Percentiles rank a stretch among this genome's conserved stretches.
phyloP scores from a whole-genome alignment of 1,140 invertebrate genomes.

The Mamestra configurata region DNA sequence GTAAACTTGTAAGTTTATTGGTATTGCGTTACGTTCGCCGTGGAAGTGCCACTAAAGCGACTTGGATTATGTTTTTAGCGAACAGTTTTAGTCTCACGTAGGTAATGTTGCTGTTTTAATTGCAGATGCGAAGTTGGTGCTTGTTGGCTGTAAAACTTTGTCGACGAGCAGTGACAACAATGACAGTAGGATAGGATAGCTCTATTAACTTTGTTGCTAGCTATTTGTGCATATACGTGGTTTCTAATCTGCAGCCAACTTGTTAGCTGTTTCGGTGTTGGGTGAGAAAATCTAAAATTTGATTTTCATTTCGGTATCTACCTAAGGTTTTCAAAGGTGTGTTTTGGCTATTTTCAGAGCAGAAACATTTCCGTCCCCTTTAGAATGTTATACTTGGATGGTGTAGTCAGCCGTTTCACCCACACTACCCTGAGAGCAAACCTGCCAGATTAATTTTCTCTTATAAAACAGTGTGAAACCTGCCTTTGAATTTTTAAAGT shows the following conservation, averaged over 20 bases:
- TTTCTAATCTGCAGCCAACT: constrained; percentile 13
- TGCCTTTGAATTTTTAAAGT: constrained; percentile 34
- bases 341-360: not conserved
- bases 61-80: constrained; percentile 35
- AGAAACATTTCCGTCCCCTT: not conserved
- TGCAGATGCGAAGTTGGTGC: constrained; percentile 22
- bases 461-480: constrained; percentile 15
- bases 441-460: constrained; percentile 17
- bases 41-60: constrained; percentile 33
- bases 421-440: not conserved
- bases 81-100: constrained; percentile 31
- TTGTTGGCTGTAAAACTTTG: constrained; percentile 45
- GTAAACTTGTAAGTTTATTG: constrained; percentile 36
- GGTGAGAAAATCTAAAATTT: not conserved
- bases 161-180: constrained; percentile 41
- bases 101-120: constrained; percentile 42
- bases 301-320: not conserved
- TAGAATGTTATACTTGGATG: not conserved
- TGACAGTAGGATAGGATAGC: constrained; percentile 38
- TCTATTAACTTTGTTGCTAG: constrained; percentile 36
- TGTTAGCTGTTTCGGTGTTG: constrained; percentile 20
- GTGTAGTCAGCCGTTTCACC: not conserved
- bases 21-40: constrained; percentile 5
- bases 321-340: not conserved
- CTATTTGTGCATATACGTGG: constrained; percentile 4